A percentile compares a stretch with the other conserved stretches of the same genome.
Conservation (phyloP, 2,113 vertebrate genomes). For the Ifrita kowaldi region DNA sequence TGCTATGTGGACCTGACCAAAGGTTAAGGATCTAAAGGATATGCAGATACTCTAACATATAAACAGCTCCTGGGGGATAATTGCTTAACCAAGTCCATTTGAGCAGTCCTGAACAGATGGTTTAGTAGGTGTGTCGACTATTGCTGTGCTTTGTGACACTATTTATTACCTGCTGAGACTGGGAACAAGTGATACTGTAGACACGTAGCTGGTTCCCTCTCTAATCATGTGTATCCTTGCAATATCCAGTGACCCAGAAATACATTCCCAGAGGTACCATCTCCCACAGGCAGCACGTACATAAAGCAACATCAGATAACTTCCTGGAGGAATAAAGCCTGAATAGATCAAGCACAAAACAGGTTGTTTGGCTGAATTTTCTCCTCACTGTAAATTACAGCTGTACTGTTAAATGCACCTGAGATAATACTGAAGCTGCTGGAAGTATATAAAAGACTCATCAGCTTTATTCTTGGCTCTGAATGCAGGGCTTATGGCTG, state of each 20-base stretch:
- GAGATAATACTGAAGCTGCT: background rate
- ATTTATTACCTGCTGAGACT: conserved; percentile 13
- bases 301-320: background rate
- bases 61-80: conserved; percentile 45
- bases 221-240: background rate
- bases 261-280: background rate
- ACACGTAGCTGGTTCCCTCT: background rate
- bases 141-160: background rate
- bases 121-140: conserved; percentile 16
- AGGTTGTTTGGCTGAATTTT: background rate
- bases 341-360: background rate
- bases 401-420: background rate
- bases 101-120: conserved; percentile 27
- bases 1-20: conserved; percentile 61
- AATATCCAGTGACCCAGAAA: background rate
- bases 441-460: background rate
- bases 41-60: conserved; percentile 55
- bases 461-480: background rate
- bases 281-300: background rate
- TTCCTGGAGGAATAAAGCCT: background rate
- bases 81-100: conserved; percentile 47
- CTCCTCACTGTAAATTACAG: background rate
- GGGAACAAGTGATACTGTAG: background rate
- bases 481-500: background rate
- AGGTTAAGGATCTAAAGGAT: conserved; percentile 74